Evolutionary conservation across 1,140 invertebrate genomes (phyloP), one percentile per base, ranked within the genome.

Genomic region (Halesus radiatus): DNA sequence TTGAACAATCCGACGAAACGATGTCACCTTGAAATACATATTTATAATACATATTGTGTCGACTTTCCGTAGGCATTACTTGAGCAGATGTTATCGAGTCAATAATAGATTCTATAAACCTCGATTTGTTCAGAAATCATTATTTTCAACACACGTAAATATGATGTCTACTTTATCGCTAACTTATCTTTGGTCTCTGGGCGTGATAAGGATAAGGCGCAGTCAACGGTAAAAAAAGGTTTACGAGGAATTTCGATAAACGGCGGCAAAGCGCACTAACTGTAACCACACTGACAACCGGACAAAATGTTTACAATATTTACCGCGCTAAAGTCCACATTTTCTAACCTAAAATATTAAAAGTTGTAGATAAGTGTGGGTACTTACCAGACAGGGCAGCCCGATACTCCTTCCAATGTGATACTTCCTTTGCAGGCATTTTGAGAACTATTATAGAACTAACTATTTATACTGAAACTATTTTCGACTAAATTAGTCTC

Each of bases 331-430:
- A 66, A n/a, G 62, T n/a, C 45, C 45, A 70, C 29, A 37, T 86
- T 60, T 60, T 60, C 18, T 60, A 60, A 60, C 56, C 56, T 60
- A 22, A 60, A 60, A 60, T 18, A 3, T 23, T 20, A 22, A 29
- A 29, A 22, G 23, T 3, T 23, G 20, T 66, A 66, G 26, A 29
- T 32, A 66, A 0, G 87, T 85, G 3, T 3, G 84, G 82, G 72
- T 84, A 88, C 88, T 89, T 84, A 90, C 89, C 88, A 87, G 87
- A 89, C 74, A 90, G 85, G 84, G 88, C 88, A 85, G 87, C 88
- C 87, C 87, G 88, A 87, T 90, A 90, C 87, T 90, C 89, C 87
- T 89, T 90, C 88, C 87, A 89, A 86, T 90, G 88, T 81, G 75
- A 77, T 16, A n/a, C 23, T 29, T 26, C 70, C 23, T 74, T 74